Percentiles rank a stretch among this genome's conserved stretches.
Evolutionary conservation across 2,888 invertebrate genomes (phyloP).

Genomic region (Aquatica leii): DNA sequence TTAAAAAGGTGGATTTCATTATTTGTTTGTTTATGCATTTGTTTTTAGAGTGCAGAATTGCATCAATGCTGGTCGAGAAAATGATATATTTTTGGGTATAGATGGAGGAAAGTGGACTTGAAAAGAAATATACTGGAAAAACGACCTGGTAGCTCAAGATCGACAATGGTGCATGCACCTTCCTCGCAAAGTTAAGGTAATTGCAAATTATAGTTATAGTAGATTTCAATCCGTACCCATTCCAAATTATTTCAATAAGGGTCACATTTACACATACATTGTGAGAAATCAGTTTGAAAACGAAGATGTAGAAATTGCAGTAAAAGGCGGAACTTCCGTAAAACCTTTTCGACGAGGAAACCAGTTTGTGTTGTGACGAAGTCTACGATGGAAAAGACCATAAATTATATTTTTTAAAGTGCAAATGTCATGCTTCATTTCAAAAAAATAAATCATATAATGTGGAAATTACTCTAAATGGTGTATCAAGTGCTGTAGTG

Average conservation of each 20-base stretch:
- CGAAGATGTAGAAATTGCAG: not conserved
- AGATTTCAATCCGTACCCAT: not conserved
- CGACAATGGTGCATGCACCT: no score
- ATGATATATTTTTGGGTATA: no score
- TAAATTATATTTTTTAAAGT: slow-evolving; percentile 2
- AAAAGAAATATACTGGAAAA: no score
- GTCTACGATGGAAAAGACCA: not conserved
- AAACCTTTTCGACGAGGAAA: not conserved
- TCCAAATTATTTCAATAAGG: slow-evolving; percentile 1
- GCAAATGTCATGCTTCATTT: slow-evolving; percentile 1
- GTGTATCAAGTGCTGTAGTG: not conserved
- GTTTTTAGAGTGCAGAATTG: no score
- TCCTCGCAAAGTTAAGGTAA: not conserved
- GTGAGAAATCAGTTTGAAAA: not conserved
- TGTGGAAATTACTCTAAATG: slow-evolving; percentile 3
- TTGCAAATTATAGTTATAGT: not conserved
- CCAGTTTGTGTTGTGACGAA: not conserved
- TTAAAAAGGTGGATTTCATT: not conserved
- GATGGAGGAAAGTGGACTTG: no score
- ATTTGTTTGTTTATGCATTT: not conserved
- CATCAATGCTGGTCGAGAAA: no score
- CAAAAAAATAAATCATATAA: not conserved
- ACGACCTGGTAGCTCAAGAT: no score
- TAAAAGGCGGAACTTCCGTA: slow-evolving; percentile 1
- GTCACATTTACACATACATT: no score